These are phyloP conservation scores for Virgularia gustaviana DNA, from an alignment of 92 coral and sea anemone genomes.

Conservation along the genomic window DNA sequence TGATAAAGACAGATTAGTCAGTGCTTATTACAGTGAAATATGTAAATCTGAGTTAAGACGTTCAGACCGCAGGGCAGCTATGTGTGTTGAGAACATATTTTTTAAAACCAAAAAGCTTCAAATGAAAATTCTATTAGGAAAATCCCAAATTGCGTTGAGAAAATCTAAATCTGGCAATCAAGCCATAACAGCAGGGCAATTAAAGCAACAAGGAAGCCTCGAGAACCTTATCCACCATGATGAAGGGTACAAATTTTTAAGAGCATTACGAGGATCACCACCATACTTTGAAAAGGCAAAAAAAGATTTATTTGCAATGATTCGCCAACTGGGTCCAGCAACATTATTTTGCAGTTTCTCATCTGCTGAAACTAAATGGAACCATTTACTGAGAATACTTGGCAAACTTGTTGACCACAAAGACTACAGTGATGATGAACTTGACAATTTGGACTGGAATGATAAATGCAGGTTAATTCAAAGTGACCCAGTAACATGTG, in stretches of 20 bases:
- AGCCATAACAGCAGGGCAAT: slow-evolving; percentile 45
- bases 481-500: slow-evolving; percentile 56
- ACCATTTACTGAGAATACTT: slow-evolving; percentile 13
- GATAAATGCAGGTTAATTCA: slow-evolving; percentile 24
- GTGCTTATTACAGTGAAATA: slow-evolving; percentile 39
- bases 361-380: slow-evolving; percentile 10
- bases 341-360: slow-evolving; percentile 33
- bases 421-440: neutral
- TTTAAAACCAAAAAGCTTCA: slow-evolving; percentile 44
- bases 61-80: slow-evolving; percentile 40
- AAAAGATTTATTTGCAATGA: slow-evolving; percentile 50
- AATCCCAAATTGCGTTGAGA: slow-evolving; percentile 46
- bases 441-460: neutral
- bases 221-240: slow-evolving; percentile 48
- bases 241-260: slow-evolving; percentile 51
- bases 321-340: slow-evolving; percentile 54
- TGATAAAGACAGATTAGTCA: slow-evolving; percentile 21
- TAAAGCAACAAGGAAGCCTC: slow-evolving; percentile 37
- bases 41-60: slow-evolving; percentile 32
- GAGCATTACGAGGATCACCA: slow-evolving; percentile 50
- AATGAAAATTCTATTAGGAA: slow-evolving; percentile 40
- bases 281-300: slow-evolving; percentile 50
- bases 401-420: neutral
- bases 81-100: slow-evolving; percentile 37
- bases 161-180: slow-evolving; percentile 32